Conservation (phyloP, 2,888 invertebrate species). For the Cerastis leucographa region DNA sequence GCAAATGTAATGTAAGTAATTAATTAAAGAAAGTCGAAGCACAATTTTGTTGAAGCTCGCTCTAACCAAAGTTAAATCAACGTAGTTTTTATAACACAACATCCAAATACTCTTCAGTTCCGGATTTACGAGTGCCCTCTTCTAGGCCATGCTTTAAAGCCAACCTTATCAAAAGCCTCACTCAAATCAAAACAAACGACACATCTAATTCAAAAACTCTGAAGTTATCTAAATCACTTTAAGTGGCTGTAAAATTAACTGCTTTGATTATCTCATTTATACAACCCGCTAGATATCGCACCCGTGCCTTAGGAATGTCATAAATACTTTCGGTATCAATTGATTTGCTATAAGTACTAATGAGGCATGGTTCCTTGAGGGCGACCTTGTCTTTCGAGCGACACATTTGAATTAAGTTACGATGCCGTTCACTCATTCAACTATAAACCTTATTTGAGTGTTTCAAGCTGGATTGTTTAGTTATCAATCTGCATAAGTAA, state of each 20-base stretch:
- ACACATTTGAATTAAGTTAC: conserved; percentile 70
- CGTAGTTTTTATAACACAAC: neutral
- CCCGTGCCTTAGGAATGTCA: conserved; percentile 54
- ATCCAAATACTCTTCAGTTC: neutral
- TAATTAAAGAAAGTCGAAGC: neutral
- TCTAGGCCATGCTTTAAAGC: neutral
- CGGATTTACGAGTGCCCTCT: neutral
- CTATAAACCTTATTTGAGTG: conserved; percentile 50
- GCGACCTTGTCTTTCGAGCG: conserved; percentile 76
- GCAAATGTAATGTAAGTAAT: neutral
- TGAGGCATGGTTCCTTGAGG: conserved; percentile 78
- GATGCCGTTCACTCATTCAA: conserved; percentile 29
- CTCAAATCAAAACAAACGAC: conserved; percentile 56
- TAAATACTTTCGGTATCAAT: conserved; percentile 75
- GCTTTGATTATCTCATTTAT: conserved; percentile 56
- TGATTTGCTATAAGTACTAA: conserved; percentile 79
- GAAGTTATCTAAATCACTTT: conserved; percentile 62
- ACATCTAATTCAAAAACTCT: conserved; percentile 33
- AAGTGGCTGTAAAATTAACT: conserved; percentile 55
- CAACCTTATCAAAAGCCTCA: conserved; percentile 44
- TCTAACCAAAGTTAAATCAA: neutral
- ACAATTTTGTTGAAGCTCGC: neutral
- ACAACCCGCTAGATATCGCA: conserved; percentile 58
- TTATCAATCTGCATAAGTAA: conserved; percentile 22
- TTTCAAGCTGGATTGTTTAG: conserved; percentile 23